Percentiles rank a stretch among this genome's conserved stretches.
These are phyloP conservation scores for Arbacia lixula DNA, from an alignment of 53 echinoderm and acorn worm species.

Conservation along the genomic window DNA sequence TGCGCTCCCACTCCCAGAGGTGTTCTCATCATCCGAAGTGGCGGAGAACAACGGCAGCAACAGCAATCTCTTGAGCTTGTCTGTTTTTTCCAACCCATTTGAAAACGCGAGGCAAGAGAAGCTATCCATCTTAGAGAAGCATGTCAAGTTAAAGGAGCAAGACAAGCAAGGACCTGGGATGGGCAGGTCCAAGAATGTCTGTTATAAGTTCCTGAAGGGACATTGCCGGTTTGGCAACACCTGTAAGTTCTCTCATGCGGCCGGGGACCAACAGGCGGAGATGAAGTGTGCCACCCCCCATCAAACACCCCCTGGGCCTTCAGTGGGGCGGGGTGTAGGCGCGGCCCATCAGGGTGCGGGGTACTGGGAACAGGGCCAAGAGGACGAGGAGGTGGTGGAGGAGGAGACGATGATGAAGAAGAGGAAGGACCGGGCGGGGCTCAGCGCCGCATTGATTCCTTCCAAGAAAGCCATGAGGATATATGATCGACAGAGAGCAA, in stretches of 20 bases:
- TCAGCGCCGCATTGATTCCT: conserved; percentile 62
- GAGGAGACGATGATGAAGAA: conserved; percentile 39
- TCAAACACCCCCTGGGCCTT: background rate
- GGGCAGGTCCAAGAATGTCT: conserved; percentile 44
- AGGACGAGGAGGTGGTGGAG: conserved; percentile 28
- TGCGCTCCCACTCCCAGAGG: conserved; percentile 25
- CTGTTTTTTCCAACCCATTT: conserved; percentile 83
- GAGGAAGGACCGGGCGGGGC: conserved; percentile 71
- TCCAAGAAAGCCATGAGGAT: conserved; percentile 80
- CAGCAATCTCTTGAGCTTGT: conserved; percentile 32
- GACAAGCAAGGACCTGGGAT: conserved; percentile 47
- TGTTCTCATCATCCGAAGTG: conserved; percentile 2
- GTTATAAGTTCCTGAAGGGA: conserved; percentile 80
- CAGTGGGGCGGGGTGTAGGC: background rate
- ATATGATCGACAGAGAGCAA: conserved; percentile 55
- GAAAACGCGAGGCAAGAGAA: conserved; percentile 68
- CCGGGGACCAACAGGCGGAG: conserved; percentile 9
- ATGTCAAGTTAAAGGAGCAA: conserved; percentile 76
- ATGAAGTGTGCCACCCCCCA: background rate
- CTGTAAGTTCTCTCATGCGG: conserved; percentile 76
- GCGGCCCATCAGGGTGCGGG: background rate
- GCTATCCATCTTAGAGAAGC: conserved; percentile 82
- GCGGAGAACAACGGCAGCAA: background rate
- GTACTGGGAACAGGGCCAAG: background rate
- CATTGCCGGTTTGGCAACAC: conserved; percentile 79